A percentile compares a stretch with the other conserved stretches of the same genome.
phyloP scores from a whole-genome alignment of 2,113 vertebrate genomes.

The Piprites chloris region DNA sequence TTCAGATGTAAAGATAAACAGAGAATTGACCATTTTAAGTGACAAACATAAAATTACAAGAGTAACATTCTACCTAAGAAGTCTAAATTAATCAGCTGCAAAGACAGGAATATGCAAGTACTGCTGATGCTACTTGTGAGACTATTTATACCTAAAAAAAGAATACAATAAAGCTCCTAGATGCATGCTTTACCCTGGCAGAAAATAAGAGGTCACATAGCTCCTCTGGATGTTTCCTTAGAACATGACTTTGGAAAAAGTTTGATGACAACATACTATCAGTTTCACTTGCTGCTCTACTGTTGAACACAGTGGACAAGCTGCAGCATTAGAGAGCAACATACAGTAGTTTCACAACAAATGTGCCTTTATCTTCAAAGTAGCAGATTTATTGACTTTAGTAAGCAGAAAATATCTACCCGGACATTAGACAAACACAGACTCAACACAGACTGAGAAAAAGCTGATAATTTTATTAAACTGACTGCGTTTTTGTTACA shows the following conservation, averaged over 20 bases:
- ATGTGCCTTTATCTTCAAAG: slow-evolving; percentile 67
- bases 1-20: slow-evolving; percentile 29
- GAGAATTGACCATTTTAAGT: slow-evolving; percentile 12
- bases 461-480: slow-evolving; percentile 81
- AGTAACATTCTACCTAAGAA: slow-evolving; percentile 12
- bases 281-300: slow-evolving; percentile 41
- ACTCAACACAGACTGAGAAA: slow-evolving; percentile 79
- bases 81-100: background rate
- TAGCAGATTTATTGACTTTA: slow-evolving; percentile 80
- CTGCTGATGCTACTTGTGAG: background rate
- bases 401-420: slow-evolving; percentile 78
- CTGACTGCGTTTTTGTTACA: slow-evolving; percentile 75
- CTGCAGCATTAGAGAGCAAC: slow-evolving; percentile 52
- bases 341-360: slow-evolving; percentile 46
- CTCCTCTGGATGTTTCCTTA: background rate
- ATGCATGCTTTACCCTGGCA: background rate
- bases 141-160: background rate
- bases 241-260: background rate
- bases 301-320: slow-evolving; percentile 46
- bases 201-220: background rate
- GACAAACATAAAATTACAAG: slow-evolving; percentile 18
- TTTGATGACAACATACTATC: background rate
- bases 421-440: slow-evolving; percentile 80
- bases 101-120: background rate
- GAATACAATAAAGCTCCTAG: background rate